phyloP scores from a whole-genome alignment of 2,113 vertebrate species.

The Rhinogobius similis region DNA sequence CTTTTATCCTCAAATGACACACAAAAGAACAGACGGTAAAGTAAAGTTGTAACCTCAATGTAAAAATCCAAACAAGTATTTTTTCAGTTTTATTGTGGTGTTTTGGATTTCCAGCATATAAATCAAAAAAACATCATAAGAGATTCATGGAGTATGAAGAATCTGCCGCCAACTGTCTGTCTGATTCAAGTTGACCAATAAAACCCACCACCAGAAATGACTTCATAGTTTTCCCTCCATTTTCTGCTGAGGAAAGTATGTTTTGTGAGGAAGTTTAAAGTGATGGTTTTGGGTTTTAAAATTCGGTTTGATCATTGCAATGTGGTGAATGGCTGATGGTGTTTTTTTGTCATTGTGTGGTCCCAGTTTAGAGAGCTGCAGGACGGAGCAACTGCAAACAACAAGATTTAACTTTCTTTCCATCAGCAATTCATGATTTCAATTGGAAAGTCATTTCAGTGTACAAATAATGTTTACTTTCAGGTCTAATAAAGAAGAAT shows the following conservation, averaged over 20 bases:
- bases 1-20: too few relatives aligned
- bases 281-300: not conserved
- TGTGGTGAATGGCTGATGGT: not conserved
- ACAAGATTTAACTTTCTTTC: constrained; percentile 1
- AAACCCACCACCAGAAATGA: constrained; percentile 22
- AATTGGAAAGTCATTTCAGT: not conserved
- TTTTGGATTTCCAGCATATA: constrained; percentile 41
- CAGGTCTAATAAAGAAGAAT: not conserved
- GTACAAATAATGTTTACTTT: not conserved
- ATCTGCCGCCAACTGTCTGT: constrained; percentile 21
- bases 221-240: not conserved
- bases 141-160: constrained; percentile 12
- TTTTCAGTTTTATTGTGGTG: constrained; percentile 54
- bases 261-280: not conserved
- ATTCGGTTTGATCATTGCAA: not conserved
- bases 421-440: not conserved
- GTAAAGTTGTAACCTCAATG: constrained; percentile 12
- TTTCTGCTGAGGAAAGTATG: not conserved
- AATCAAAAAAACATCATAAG: constrained; percentile 35
- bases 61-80: constrained; percentile 53
- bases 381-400: not conserved
- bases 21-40: not conserved
- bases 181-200: constrained; percentile 11
- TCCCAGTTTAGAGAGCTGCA: not conserved
- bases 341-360: not conserved